A percentile compares a stretch with the other conserved stretches of the same genome.
These are phyloP conservation scores for Clavelina lepadiformis DNA, from an alignment of 23 tunicate genomes.

Conservation along the genomic window DNA sequence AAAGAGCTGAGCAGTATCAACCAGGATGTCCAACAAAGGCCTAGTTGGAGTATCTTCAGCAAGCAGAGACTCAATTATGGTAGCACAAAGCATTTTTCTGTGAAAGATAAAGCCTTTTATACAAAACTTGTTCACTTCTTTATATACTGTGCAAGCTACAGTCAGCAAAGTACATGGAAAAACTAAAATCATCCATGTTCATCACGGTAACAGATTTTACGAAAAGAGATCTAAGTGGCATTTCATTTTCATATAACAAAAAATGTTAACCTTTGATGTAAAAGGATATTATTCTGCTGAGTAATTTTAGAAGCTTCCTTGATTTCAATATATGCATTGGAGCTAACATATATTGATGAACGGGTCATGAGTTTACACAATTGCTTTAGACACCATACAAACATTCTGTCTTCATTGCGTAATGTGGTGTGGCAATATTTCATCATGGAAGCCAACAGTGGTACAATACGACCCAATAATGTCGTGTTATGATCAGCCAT, in stretches of 20 bases:
- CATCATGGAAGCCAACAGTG: neutral
- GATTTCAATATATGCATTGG: constrained; percentile 15
- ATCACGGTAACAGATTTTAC: too few relatives aligned
- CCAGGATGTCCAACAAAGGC: constrained; percentile 29
- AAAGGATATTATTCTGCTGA: too few relatives aligned
- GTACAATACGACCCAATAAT: neutral
- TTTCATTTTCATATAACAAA: too few relatives aligned
- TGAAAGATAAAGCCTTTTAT: neutral
- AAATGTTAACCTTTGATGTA: too few relatives aligned
- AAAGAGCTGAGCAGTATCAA: constrained; percentile 42
- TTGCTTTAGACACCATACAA: constrained; percentile 1
- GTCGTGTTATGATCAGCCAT: neutral
- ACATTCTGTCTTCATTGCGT: neutral
- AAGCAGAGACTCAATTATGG: neutral
- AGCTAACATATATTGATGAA: neutral
- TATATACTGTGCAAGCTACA: too few relatives aligned
- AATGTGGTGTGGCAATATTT: neutral
- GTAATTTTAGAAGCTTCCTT: too few relatives aligned
- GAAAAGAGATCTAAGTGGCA: too few relatives aligned
- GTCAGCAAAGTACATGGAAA: too few relatives aligned
- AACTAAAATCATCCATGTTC: too few relatives aligned
- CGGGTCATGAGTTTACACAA: constrained; percentile 23
- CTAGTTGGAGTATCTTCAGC: constrained; percentile 8
- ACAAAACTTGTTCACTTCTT: too few relatives aligned
- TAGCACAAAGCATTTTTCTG: constrained; percentile 16